Conservation (phyloP, 2,113 vertebrate species). For the Paedocypris sp. region DNA sequence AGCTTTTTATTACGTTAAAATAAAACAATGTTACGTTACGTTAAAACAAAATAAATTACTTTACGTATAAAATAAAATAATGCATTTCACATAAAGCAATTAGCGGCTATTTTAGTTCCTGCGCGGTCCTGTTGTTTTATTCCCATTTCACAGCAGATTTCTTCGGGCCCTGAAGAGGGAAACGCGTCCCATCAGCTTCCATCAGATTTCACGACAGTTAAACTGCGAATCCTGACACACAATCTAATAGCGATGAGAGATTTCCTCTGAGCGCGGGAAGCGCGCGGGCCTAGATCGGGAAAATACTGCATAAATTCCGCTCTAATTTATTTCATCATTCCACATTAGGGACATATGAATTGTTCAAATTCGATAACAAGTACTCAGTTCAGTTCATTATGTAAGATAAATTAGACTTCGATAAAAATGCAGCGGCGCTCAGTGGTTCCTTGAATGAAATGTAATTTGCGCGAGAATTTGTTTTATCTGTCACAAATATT, state of each 20-base stretch:
- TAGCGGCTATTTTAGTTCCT: too few species aligned
- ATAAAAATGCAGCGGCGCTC: constrained; percentile 87
- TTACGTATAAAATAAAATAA: too few species aligned
- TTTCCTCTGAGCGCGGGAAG: constrained; percentile 66
- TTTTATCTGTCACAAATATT: constrained; percentile 99
- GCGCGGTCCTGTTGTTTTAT: too few species aligned
- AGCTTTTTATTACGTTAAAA: too few species aligned
- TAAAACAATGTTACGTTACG: too few species aligned
- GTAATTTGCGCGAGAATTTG: constrained; percentile 99
- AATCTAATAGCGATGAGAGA: constrained; percentile 59
- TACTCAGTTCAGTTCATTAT: constrained; percentile 99
- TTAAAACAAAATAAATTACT: too few species aligned
- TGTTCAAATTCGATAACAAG: constrained; percentile 99
- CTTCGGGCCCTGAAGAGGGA: constrained; percentile 37
- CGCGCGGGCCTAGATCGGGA: constrained; percentile 69
- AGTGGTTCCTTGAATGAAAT: constrained; percentile 92
- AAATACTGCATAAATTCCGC: constrained; percentile 87
- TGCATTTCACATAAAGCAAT: too few species aligned
- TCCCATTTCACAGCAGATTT: not conserved
- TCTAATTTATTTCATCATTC: constrained; percentile 98
- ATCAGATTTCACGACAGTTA: constrained; percentile 58
- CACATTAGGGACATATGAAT: constrained; percentile 93
- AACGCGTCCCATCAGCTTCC: constrained; percentile 60
- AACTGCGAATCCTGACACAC: constrained; percentile 59
- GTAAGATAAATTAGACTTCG: constrained; percentile 97